phyloP scores from a whole-genome alignment of 2,888 invertebrate species.

The Sabellastarte sp. region DNA sequence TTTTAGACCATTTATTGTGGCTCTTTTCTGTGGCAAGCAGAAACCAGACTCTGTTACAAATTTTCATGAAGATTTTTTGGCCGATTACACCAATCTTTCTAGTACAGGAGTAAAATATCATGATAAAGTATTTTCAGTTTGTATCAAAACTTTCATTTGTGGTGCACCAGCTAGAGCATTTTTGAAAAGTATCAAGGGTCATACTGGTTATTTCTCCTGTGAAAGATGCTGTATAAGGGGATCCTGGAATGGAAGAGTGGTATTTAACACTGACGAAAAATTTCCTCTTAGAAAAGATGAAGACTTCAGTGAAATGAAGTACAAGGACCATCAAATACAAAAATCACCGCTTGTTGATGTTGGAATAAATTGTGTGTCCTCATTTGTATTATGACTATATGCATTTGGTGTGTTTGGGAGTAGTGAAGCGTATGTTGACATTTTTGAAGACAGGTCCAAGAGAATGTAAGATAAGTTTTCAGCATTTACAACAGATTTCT shows the following conservation, averaged over 20 bases:
- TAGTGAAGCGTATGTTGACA: conserved; percentile 37
- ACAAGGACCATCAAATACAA: conserved; percentile 15
- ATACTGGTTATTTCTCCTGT: conserved; percentile 18
- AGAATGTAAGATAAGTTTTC: not conserved
- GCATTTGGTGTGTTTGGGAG: conserved; percentile 50
- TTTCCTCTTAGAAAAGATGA: conserved; percentile 15
- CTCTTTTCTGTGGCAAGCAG: too few species aligned
- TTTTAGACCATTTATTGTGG: too few species aligned
- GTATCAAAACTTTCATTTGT: conserved; percentile 20
- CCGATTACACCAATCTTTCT: conserved; percentile 4
- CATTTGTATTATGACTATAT: conserved; percentile 30
- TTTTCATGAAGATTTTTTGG: conserved; percentile 12
- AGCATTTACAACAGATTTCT: not conserved
- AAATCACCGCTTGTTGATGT: conserved; percentile 18
- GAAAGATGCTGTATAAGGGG: conserved; percentile 13
- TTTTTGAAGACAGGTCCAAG: not conserved
- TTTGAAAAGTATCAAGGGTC: conserved; percentile 17
- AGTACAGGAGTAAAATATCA: conserved; percentile 1
- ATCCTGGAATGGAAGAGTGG: conserved; percentile 3
- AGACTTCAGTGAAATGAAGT: not conserved
- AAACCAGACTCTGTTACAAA: conserved; percentile 16
- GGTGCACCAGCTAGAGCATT: conserved; percentile 26
- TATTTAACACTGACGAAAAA: conserved; percentile 4
- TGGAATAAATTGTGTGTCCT: conserved; percentile 12
- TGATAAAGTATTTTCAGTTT: not conserved